Conservation (phyloP, 2,888 invertebrate genomes). For the Horisme vitalbata region DNA sequence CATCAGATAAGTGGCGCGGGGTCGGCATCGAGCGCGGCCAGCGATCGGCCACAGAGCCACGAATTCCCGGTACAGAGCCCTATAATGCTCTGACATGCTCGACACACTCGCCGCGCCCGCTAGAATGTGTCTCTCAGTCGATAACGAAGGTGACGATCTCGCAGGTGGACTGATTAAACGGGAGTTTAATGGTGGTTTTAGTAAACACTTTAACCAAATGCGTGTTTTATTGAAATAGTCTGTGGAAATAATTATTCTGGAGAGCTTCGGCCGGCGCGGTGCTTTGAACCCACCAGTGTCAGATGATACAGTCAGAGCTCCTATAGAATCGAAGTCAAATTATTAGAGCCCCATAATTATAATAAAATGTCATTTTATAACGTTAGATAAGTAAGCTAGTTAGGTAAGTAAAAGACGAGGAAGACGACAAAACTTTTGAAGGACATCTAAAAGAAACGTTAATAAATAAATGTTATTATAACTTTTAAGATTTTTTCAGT, state of each 20-base stretch:
- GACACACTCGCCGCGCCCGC: constrained; percentile 29
- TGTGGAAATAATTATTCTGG: too few species aligned
- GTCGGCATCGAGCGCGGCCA: constrained; percentile 35
- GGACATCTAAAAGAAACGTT: too few species aligned
- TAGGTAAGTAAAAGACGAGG: too few species aligned
- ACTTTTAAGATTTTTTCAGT: too few species aligned
- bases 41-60: constrained; percentile 47
- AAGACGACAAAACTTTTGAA: too few species aligned
- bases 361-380: too few species aligned
- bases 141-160: constrained; percentile 57
- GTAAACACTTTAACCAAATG: constrained; percentile 32
- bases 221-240: constrained; percentile 37
- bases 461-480: too few species aligned
- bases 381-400: too few species aligned
- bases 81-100: constrained; percentile 58
- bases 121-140: constrained; percentile 28
- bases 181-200: constrained; percentile 57
- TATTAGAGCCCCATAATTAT: too few species aligned
- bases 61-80: constrained; percentile 56
- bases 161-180: constrained; percentile 56
- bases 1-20: constrained; percentile 60
- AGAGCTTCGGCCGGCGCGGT: background rate
- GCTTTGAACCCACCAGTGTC: too few species aligned
- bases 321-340: too few species aligned
- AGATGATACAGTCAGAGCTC: too few species aligned